Evolutionary conservation across 1,140 invertebrate genomes (phyloP).

Genomic region (Magallana gigas): DNA sequence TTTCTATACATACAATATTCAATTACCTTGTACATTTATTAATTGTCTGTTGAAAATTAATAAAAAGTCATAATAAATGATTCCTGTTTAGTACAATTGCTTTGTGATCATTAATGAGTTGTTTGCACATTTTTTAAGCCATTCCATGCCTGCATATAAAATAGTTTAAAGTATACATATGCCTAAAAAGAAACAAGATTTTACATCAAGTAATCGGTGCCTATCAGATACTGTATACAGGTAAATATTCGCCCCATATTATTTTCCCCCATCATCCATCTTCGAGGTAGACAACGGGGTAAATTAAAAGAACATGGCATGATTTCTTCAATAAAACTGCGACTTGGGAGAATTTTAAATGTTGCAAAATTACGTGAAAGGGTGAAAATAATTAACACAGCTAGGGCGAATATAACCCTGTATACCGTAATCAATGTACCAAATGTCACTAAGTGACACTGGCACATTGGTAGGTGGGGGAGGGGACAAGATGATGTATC

Average conservation of each 20-base stretch:
- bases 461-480: slow-evolving; percentile 16
- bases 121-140: neutral
- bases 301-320: neutral
- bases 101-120: slow-evolving; percentile 1
- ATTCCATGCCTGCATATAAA: neutral
- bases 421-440: neutral
- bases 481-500: neutral
- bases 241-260: too few relatives aligned
- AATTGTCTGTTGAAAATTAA: neutral
- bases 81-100: neutral
- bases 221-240: neutral
- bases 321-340: slow-evolving; percentile 6
- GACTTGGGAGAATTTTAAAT: neutral
- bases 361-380: neutral
- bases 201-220: slow-evolving; percentile 5
- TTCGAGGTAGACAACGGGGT: neutral
- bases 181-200: neutral
- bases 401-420: too few relatives aligned
- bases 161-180: neutral
- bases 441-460: neutral
- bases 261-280: too few relatives aligned
- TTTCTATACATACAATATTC: neutral
- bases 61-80: neutral
- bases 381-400: neutral
- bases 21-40: neutral